Base-by-base conservation (phyloP, 2,888 invertebrate genomes). In the Yponomeuta cagnagella region DNA sequence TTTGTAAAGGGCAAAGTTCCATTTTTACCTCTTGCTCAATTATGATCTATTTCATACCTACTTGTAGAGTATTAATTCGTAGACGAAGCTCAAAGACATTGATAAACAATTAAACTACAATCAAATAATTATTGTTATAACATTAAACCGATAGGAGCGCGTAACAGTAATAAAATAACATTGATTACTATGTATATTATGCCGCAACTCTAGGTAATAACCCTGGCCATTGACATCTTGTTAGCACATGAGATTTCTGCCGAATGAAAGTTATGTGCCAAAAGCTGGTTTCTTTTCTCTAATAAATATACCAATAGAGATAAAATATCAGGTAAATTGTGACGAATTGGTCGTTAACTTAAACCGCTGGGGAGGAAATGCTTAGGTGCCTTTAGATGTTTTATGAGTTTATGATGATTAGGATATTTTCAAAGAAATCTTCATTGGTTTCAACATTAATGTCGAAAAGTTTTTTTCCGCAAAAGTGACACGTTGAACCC, bases 281-380 rank as follows among this genome's bases (percentile, higher is more conserved):
- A 65, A 65, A 65, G 65, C 65, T 65, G 65, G 65, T 65, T 65
- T 65, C 30, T 58, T 58, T 15, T 58, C 52, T 58, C 52, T 58
- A 58, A 58, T 58, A 58, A 58, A 58, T 58, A 15, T 58, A 58
- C 15, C 65, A 65, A 65, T 30, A 30, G 65, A 30, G 2, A 65
- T 65, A 65, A 33, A 30, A 65, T 31, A 65, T 43, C 43, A 6
- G 33, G 43, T 23, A 65, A 65, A 65, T 63, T 63, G 63, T 9
- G 8, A 65, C 2, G 9, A 65, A 65, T 10, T 33, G 31, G 31
- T 12, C 10, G 12, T 30, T n/a, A 30, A 64, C 23, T 64, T 8
- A 10, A 64, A 64, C n/a, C 10, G 31, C 31, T 31, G 64, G 9
- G 9, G 65, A 65, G 65, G 65, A 65, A 65, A 12, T 58, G 12